Percentiles rank a stretch among this genome's conserved stretches.
Evolutionary conservation across 2,797 vertebrate genomes (phyloP).

Genomic region (Danio aesculapii): DNA sequence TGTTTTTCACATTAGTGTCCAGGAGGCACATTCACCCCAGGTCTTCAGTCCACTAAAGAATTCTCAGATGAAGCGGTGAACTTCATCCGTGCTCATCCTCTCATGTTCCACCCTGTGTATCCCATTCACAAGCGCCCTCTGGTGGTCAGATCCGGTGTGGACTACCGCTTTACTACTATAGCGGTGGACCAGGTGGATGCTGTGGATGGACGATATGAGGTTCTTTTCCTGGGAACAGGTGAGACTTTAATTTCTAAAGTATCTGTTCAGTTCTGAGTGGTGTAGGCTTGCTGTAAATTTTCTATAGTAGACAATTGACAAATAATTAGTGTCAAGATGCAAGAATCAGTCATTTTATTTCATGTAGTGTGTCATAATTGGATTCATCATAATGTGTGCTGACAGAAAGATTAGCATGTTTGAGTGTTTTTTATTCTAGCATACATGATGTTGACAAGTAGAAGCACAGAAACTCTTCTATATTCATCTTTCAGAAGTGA

Average conservation of each 20-base stretch:
- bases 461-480: no score
- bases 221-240: conserved; percentile 89
- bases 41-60: conserved; percentile 83
- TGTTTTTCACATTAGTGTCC: conserved; percentile 78
- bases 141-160: conserved; percentile 84
- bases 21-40: conserved; percentile 86
- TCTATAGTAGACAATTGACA: no score
- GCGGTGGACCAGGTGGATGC: conserved; percentile 88
- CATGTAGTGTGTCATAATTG: no score
- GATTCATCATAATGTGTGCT: no score
- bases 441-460: no score
- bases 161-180: conserved; percentile 85
- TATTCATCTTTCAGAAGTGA: no score
- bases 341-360: no score
- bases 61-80: conserved; percentile 87
- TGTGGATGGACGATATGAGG: conserved; percentile 86
- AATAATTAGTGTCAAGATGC: no score
- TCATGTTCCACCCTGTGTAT: conserved; percentile 86
- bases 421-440: not conserved
- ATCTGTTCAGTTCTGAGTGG: not conserved
- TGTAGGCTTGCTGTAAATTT: not conserved
- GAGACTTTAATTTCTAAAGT: conserved; percentile 40
- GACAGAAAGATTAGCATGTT: not conserved
- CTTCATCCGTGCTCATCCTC: conserved; percentile 85
- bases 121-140: conserved; percentile 85